Conservation (phyloP, 2,888 invertebrate genomes). For the Rhabditoides inermis region DNA sequence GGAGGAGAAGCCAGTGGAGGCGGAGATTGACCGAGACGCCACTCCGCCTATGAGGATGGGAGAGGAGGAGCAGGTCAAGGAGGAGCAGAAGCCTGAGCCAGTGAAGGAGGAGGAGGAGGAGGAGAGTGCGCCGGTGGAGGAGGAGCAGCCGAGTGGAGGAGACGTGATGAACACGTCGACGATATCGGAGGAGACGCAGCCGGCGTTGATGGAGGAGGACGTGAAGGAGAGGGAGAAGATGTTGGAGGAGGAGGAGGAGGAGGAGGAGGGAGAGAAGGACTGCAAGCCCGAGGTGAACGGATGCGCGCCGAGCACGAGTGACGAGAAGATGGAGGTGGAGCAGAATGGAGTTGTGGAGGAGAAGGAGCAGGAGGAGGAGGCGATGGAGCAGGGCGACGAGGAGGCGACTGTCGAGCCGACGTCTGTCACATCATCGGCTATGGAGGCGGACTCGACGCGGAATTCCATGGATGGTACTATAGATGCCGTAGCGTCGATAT, state of each 20-base stretch:
- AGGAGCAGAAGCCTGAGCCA: conserved; percentile 5
- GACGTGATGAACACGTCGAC: conserved; percentile 4
- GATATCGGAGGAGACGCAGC: background rate
- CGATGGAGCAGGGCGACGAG: too few relatives aligned
- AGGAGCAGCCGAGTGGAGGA: background rate
- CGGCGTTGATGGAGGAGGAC: conserved; percentile 3
- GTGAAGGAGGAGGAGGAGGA: conserved; percentile 9
- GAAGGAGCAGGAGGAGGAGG: background rate
- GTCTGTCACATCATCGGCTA: too few relatives aligned
- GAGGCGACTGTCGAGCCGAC: too few relatives aligned
- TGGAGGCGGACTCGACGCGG: too few relatives aligned
- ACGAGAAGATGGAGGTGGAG: conserved; percentile 2
- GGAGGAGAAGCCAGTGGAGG: conserved; percentile 7
- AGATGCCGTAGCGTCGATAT: too few relatives aligned
- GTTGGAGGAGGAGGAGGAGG: background rate
- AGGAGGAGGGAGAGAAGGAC: conserved; percentile 4
- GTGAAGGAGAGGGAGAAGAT: conserved; percentile 3
- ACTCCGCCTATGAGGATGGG: conserved; percentile 3
- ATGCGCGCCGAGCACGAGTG: background rate
- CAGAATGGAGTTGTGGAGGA: background rate
- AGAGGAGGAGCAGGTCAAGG: conserved; percentile 2
- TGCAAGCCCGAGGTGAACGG: background rate
- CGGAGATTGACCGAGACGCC: conserved; percentile 7
- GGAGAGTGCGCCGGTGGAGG: conserved; percentile 2
- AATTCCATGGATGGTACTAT: too few relatives aligned